These are phyloP conservation scores for Leptestheria dahalacensis DNA, from an alignment of 1,140 invertebrate genomes.

Conservation along the genomic window DNA sequence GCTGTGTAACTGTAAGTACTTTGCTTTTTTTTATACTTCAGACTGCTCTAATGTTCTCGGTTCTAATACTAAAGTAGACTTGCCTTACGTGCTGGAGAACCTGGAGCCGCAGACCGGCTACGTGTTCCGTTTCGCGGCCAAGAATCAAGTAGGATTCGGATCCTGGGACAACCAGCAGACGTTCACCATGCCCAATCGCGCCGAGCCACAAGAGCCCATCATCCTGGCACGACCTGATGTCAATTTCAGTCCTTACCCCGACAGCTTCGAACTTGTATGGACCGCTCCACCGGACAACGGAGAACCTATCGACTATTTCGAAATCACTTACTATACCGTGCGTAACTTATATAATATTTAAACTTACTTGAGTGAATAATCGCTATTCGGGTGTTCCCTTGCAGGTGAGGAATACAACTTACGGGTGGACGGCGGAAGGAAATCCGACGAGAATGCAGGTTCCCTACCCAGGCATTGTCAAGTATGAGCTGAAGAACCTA, in stretches of 20 bases:
- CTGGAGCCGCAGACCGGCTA: constrained; percentile 62
- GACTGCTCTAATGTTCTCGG: background rate
- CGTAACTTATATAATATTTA: constrained; percentile 26
- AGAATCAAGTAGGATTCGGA: constrained; percentile 66
- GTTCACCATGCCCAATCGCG: constrained; percentile 34
- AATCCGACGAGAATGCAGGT: constrained; percentile 33
- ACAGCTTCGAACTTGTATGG: constrained; percentile 67
- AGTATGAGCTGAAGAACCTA: constrained; percentile 46
- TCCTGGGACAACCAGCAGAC: constrained; percentile 36
- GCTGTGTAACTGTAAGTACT: background rate
- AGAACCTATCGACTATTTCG: constrained; percentile 66
- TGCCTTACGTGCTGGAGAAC: constrained; percentile 56
- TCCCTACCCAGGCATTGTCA: constrained; percentile 35
- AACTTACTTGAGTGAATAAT: background rate
- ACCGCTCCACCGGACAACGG: constrained; percentile 70
- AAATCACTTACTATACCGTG: constrained; percentile 63
- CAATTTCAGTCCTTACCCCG: constrained; percentile 41
- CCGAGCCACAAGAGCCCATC: constrained; percentile 33
- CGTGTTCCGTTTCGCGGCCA: constrained; percentile 65
- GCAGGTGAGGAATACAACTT: constrained; percentile 23
- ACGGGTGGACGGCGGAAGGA: constrained; percentile 40
- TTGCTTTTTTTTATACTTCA: background rate
- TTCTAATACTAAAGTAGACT: constrained; percentile 11
- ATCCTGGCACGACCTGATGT: constrained; percentile 29
- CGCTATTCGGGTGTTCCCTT: background rate